Conservation (phyloP, 2,888 invertebrate genomes). For the Stratiomys singularior region DNA sequence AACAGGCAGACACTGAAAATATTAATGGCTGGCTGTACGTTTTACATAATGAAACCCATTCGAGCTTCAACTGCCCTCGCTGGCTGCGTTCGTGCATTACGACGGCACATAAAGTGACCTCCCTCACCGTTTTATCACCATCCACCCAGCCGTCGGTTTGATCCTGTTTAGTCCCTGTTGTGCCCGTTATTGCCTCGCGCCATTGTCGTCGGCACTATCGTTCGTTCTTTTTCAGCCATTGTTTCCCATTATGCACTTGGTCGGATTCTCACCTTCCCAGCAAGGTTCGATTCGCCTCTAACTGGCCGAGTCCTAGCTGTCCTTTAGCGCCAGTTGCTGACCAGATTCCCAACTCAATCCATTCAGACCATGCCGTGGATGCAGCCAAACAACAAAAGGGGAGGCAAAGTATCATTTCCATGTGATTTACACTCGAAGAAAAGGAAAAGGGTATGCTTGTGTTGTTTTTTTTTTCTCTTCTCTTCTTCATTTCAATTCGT, state of each 20-base stretch:
- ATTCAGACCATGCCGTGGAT: not conserved
- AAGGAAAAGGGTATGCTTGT: conserved; percentile 24
- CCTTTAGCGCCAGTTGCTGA: conserved; percentile 15
- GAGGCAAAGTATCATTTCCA: conserved; percentile 41
- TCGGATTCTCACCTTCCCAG: conserved; percentile 35
- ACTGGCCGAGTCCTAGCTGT: not conserved
- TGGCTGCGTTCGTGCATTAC: conserved; percentile 4
- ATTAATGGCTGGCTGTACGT: conserved; percentile 48
- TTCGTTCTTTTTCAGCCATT: conserved; percentile 6
- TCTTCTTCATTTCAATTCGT: not conserved
- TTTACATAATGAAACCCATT: conserved; percentile 54
- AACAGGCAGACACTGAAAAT: conserved; percentile 50
- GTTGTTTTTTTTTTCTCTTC: conserved; percentile 7
- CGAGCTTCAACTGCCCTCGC: conserved; percentile 18
- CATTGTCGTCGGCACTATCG: not conserved
- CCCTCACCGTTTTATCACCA: not conserved
- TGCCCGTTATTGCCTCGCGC: conserved; percentile 13
- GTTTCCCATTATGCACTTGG: conserved; percentile 40
- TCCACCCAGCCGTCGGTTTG: not conserved
- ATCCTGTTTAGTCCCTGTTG: conserved; percentile 39
- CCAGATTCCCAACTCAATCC: conserved; percentile 30
- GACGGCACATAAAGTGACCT: not conserved
- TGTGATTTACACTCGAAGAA: conserved; percentile 39
- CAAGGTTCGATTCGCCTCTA: not conserved
- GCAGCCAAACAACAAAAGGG: not conserved